Conservation (phyloP, 2,113 vertebrate species). For the Baryphthengus martii region DNA sequence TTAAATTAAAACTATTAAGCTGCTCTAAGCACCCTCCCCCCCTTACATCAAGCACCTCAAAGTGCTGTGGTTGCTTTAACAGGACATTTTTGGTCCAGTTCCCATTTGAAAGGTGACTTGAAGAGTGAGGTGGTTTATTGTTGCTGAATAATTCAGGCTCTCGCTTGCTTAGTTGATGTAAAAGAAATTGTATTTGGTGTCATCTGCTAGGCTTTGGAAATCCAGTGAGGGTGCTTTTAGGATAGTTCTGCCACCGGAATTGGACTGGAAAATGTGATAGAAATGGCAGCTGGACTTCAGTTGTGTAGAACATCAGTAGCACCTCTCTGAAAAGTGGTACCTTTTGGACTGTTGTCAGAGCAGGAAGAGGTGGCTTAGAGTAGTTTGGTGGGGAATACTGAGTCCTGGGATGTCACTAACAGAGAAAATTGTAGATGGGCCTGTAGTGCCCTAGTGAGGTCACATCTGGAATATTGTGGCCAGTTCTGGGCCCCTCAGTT, state of each 20-base stretch:
- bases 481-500: too few species aligned
- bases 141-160: neutral
- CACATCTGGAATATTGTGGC: too few species aligned
- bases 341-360: fast-evolving
- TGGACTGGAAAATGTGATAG: neutral
- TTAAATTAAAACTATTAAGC: neutral
- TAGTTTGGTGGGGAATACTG: neutral
- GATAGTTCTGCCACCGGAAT: neutral
- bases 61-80: neutral
- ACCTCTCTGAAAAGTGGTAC: neutral
- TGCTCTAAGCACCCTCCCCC: neutral
- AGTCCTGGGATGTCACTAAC: too few species aligned
- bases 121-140: neutral
- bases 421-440: too few species aligned
- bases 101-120: neutral
- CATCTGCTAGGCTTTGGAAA: neutral
- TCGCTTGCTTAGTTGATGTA: neutral
- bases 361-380: neutral
- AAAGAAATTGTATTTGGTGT: neutral
- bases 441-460: too few species aligned
- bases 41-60: neutral
- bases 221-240: neutral
- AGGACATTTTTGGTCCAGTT: neutral
- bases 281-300: neutral
- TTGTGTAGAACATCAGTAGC: too few species aligned